Conservation (phyloP, 1,140 invertebrate species). For the Araneus ventricosus region DNA sequence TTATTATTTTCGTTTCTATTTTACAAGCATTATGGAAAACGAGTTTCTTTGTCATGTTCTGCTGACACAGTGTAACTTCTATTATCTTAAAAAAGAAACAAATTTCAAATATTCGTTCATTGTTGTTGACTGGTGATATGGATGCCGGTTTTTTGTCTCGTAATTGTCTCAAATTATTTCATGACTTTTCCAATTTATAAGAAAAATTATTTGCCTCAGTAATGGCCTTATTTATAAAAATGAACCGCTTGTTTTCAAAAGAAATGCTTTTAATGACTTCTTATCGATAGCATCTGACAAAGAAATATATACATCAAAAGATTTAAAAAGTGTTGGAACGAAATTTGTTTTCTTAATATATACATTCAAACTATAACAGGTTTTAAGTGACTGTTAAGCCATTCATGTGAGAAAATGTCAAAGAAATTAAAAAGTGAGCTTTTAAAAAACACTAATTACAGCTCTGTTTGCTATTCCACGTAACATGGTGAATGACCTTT, state of each 20-base stretch:
- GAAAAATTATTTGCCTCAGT: neutral
- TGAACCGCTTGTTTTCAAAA: neutral
- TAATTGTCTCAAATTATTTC: slow-evolving; percentile 1
- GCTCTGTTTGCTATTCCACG: no score
- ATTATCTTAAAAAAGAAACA: neutral
- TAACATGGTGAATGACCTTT: no score
- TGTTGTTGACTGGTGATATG: neutral
- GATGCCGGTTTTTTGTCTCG: neutral
- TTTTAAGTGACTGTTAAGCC: no score
- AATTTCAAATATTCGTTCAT: neutral
- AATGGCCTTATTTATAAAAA: neutral
- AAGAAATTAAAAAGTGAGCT: no score
- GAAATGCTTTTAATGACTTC: neutral
- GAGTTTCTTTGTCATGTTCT: neutral
- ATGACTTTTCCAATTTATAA: neutral
- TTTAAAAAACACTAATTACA: no score
- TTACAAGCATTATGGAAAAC: neutral
- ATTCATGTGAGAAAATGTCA: no score
- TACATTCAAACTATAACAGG: no score
- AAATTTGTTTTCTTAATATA: no score
- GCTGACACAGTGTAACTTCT: neutral
- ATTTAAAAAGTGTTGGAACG: no score
- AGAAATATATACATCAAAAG: neutral
- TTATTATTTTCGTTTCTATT: neutral
- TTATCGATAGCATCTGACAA: neutral